Conservation (phyloP, 2,888 invertebrate species). For the Ceramica pisi region DNA sequence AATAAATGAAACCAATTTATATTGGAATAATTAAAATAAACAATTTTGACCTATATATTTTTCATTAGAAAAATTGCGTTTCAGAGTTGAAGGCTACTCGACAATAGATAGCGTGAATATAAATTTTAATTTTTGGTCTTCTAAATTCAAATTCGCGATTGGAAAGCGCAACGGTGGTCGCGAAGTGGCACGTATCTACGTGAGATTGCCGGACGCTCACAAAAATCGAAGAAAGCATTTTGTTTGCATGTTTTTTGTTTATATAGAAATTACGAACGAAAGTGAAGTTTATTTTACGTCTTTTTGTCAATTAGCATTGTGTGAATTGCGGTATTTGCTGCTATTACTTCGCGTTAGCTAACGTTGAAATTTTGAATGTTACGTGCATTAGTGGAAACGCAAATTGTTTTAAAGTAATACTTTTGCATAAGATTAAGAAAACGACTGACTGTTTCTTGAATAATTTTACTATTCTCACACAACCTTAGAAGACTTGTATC, state of each 20-base stretch:
- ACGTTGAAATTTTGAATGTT: conserved; percentile 32
- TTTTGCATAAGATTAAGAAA: conserved; percentile 21
- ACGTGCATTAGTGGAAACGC: conserved; percentile 19
- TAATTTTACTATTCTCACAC: conserved; percentile 36
- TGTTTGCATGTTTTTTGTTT: conserved; percentile 67
- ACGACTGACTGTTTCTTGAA: conserved; percentile 12
- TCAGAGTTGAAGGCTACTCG: conserved; percentile 7
- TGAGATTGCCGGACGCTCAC: conserved; percentile 64
- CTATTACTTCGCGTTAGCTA: conserved; percentile 38
- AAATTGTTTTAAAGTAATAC: conserved; percentile 20
- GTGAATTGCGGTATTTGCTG: conserved; percentile 32
- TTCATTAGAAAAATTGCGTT: background rate
- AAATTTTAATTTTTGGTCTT: conserved; percentile 46
- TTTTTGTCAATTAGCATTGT: conserved; percentile 38
- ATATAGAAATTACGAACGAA: conserved; percentile 60
- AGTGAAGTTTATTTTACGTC: conserved; percentile 50
- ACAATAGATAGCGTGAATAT: conserved; percentile 53
- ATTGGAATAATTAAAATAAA: no score
- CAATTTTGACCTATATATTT: background rate
- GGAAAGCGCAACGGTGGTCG: conserved; percentile 69
- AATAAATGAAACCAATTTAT: no score
- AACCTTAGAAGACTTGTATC: conserved; percentile 8
- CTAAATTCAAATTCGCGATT: conserved; percentile 67
- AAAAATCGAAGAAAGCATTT: conserved; percentile 64
- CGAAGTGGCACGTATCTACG: conserved; percentile 74